Evolutionary conservation across 2,797 vertebrate species (phyloP).

Genomic region (Cossypha caffra): DNA sequence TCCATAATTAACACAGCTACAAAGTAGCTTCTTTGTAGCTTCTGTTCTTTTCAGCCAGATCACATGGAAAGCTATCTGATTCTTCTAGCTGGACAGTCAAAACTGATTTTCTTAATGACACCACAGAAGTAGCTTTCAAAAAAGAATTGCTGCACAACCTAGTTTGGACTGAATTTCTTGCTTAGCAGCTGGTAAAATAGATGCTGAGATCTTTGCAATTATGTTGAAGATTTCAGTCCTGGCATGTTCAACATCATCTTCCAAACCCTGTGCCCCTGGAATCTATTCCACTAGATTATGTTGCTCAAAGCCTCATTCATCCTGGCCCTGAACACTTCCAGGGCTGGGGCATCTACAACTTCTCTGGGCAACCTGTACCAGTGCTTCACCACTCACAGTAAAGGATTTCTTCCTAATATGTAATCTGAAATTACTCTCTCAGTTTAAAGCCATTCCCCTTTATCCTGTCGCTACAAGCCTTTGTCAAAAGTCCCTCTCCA

Average conservation of each 20-base stretch:
- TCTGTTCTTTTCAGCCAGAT: neutral
- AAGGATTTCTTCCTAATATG: neutral
- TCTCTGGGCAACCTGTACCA: neutral
- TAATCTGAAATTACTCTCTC: neutral
- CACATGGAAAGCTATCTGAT: neutral
- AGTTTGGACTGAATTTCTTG: neutral
- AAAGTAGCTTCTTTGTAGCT: neutral
- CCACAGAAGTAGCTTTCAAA: neutral
- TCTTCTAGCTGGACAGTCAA: neutral
- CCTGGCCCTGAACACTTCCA: neutral
- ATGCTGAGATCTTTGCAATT: neutral
- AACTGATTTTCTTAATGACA: neutral
- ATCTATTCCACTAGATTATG: neutral
- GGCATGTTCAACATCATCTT: rapidly evolving
- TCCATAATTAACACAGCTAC: neutral
- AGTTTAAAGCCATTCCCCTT: neutral
- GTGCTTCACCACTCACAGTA: neutral
- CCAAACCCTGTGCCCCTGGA: rapidly evolving
- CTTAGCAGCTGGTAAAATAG: neutral
- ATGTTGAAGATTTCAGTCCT: neutral
- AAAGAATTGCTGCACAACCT: neutral
- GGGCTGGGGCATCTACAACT: neutral
- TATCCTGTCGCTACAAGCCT: neutral
- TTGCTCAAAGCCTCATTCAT: neutral
- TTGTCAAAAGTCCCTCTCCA: neutral